Evolutionary conservation across 2,113 vertebrate genomes (phyloP), one percentile per base, ranked within the genome.

Genomic region (Tautogolabrus adspersus): DNA sequence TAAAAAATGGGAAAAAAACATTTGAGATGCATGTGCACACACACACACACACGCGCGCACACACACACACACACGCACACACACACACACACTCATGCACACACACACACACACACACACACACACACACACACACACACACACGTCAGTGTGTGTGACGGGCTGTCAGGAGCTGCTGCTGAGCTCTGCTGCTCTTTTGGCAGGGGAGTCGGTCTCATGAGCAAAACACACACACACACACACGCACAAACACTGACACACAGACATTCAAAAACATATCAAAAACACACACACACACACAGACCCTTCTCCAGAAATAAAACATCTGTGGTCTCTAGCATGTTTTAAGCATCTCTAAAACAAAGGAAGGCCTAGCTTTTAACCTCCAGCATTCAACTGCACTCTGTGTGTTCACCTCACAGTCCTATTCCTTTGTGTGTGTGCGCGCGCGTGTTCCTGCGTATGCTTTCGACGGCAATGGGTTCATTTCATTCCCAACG

Each of bases 401-500:
- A 7, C 59, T 69, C 64, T 54, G 55, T 16, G 10, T 2, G 10
- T 19, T 34, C 59, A 79, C 64, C 47, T 65, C 15, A 38, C 44
- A 51, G 6, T 61, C 40, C 22, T 10, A 47, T 46, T 70, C 37
- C n/a, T 18, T 34, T 34, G 6, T 34, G 44, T 15, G 54, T 60
- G 21, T 34, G 30, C 6, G 6, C 30, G 6, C 6, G 64, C 60
- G 63, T 10, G 56, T 64, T 51, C 13, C 9, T 82, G 62, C 46
- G 49, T 70, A 79, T 83, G 80, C 73, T 75, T 81, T 73, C 1
- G 70, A 84, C 75, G 82, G 74, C 88, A 88, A 52, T 4, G 79
- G 76, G 83, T 88, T 92, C 81, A 84, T 88, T 87, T 77, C 69
- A 73, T 79, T 85, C 52, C 76, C 76, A 84, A 79, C 49, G 65